These are phyloP conservation scores for Alloplasta piceator DNA, from an alignment of 2,888 invertebrate genomes.

Conservation along the genomic window DNA sequence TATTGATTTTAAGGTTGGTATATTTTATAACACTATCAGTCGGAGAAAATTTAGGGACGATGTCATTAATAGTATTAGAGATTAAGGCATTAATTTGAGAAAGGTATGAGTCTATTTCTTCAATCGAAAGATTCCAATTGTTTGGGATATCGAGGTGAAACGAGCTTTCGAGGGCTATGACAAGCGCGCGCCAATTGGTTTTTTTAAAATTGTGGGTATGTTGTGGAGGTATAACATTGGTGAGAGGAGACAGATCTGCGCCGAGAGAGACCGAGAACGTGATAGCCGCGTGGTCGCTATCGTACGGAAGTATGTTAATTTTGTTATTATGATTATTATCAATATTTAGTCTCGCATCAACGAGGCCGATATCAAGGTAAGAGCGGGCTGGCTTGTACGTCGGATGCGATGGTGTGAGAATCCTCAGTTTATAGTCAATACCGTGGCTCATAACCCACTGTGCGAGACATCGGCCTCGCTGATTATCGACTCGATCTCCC, in stretches of 20 bases:
- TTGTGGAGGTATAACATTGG: background rate
- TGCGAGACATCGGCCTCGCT: background rate
- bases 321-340: conserved; percentile 11
- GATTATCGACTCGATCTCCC: background rate
- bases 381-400: background rate
- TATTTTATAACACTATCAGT: too few relatives aligned
- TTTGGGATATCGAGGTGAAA: background rate
- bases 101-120: conserved; percentile 17
- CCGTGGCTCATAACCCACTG: conserved; percentile 1
- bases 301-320: conserved; percentile 17
- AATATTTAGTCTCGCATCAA: conserved; percentile 23
- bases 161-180: too few relatives aligned
- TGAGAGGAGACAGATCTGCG: too few relatives aligned
- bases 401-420: background rate
- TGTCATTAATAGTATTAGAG: background rate
- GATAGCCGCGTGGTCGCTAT: conserved; percentile 46
- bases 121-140: background rate
- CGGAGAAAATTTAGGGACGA: too few relatives aligned
- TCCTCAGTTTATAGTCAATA: conserved; percentile 3
- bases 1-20: too few relatives aligned
- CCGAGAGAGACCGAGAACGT: background rate
- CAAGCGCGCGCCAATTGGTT: too few relatives aligned
- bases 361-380: conserved; percentile 20
- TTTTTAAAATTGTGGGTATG: background rate
- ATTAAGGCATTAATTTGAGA: conserved; percentile 1